A percentile compares a stretch with the other conserved stretches of the same genome.
phyloP scores from a whole-genome alignment of 1,140 invertebrate genomes.

The Physella acuta region DNA sequence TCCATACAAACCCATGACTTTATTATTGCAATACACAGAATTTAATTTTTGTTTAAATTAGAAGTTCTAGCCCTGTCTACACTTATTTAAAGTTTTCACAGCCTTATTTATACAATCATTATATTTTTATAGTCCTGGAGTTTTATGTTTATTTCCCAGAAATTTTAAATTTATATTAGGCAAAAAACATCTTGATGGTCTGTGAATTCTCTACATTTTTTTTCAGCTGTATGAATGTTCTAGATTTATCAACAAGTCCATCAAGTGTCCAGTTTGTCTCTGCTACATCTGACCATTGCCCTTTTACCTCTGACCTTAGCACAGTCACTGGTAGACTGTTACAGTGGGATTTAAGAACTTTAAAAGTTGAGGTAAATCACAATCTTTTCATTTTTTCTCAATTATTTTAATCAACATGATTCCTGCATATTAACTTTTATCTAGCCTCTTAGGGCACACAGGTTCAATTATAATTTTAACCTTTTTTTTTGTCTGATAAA shows the following conservation, averaged over 20 bases:
- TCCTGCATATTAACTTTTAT: too few relatives aligned
- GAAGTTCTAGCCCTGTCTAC: neutral
- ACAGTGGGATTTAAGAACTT: constrained; percentile 68
- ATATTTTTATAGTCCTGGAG: too few relatives aligned
- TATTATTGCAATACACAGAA: too few relatives aligned
- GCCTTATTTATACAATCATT: neutral
- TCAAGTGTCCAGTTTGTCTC: constrained; percentile 67
- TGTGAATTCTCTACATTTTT: too few relatives aligned
- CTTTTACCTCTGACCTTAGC: constrained; percentile 19
- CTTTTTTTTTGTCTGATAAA: neutral
- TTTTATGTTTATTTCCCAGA: too few relatives aligned
- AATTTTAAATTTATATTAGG: too few relatives aligned
- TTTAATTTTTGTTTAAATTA: neutral
- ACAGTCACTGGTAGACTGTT: constrained; percentile 62
- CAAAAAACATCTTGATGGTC: too few relatives aligned
- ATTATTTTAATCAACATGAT: too few relatives aligned
- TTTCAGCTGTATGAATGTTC: constrained; percentile 56
- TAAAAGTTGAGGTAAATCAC: constrained; percentile 65
- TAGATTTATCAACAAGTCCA: constrained; percentile 65
- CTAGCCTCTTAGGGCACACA: too few relatives aligned
- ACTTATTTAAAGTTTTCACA: neutral
- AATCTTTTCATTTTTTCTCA: too few relatives aligned
- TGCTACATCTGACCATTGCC: constrained; percentile 59
- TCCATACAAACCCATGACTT: too few relatives aligned
- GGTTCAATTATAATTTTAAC: neutral